Base-by-base conservation (phyloP, 2,888 invertebrate species). In the Ormyrus pomaceus region DNA sequence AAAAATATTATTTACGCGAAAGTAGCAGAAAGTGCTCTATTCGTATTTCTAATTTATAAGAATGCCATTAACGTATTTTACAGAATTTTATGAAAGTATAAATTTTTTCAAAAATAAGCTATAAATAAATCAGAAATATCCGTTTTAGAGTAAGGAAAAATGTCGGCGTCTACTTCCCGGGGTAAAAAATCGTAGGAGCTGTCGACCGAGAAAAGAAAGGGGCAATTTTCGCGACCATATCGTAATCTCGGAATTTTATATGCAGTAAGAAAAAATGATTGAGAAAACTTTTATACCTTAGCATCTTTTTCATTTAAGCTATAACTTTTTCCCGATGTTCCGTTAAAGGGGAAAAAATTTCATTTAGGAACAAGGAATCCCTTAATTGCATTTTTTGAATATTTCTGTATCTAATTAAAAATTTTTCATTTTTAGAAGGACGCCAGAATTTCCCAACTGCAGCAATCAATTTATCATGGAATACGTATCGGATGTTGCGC, bases 121-220 rank as follows among this genome's bases (percentile, higher is more conserved):
- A 11, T 50, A 50, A 62, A 72, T 72, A 72, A 50, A 53, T 11
- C n/a, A 34, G 48, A 51, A 53, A 72, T 34, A 8, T 50, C 50
- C 62, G 53, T 62, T 72, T 72, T 53, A 59, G 45, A 62, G 72
- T 72, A 72, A 62, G 51, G 72, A 50, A 72, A 72, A 70, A 53
- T 59, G 11, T 2, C n/a, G 1, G 13, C 45, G 59, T 19, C 62
- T 62, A 51, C 59, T 70, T 70, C 48, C 19, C 59, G 61, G 61
- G 51, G n/a, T 72, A 62, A 75, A 66, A 75, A 66, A 75, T 65
- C 53, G 71, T 71, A 71, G 61, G 61, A 51, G 51, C 71, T 19
- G 71, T 45, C 71, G 13, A 56, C 46, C n/a, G 48, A 46, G 19
- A 62, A 62, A 64, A 46, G 65, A 51, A 58, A 45, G 64, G 65